A percentile compares a stretch with the other conserved stretches of the same genome.
These are phyloP conservation scores for Drosophila equinoxialis DNA, from an alignment of 1,140 invertebrate genomes.

Conservation along the genomic window DNA sequence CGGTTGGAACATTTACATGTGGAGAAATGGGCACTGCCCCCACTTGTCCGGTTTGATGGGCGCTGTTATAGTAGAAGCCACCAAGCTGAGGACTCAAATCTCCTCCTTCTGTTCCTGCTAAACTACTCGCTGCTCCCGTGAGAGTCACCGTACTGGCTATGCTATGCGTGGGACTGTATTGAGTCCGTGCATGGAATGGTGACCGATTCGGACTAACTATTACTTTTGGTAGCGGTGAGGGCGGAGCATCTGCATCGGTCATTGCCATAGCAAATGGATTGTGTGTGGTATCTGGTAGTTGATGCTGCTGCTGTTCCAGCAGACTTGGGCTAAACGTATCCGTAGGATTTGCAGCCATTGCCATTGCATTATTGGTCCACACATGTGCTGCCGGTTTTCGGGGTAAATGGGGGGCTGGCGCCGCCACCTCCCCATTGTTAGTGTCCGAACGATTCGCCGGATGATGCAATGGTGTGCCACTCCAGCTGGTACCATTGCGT, in stretches of 20 bases:
- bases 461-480: slow-evolving; percentile 49
- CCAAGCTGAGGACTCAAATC: slow-evolving; percentile 66
- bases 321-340: slow-evolving; percentile 63
- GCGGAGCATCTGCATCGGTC: slow-evolving; percentile 45
- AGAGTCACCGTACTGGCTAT: slow-evolving; percentile 66
- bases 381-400: slow-evolving; percentile 67
- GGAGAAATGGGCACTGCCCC: slow-evolving; percentile 79
- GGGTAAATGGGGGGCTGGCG: slow-evolving; percentile 69
- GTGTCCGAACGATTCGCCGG: slow-evolving; percentile 7
- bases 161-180: slow-evolving; percentile 73
- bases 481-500: slow-evolving; percentile 67
- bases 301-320: slow-evolving; percentile 33
- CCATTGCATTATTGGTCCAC: slow-evolving; percentile 55
- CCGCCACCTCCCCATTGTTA: slow-evolving; percentile 56
- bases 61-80: slow-evolving; percentile 62
- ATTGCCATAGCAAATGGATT: slow-evolving; percentile 42
- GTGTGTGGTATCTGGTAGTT: slow-evolving; percentile 16
- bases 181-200: slow-evolving; percentile 75
- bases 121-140: slow-evolving; percentile 21
- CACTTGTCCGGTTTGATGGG: slow-evolving; percentile 41
- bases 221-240: slow-evolving; percentile 70
- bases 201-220: slow-evolving; percentile 79
- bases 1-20: slow-evolving; percentile 81
- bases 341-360: slow-evolving; percentile 21
- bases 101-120: slow-evolving; percentile 28